Evolutionary conservation across 1,140 invertebrate genomes (phyloP).

Genomic region (Platyscapa corneri): DNA sequence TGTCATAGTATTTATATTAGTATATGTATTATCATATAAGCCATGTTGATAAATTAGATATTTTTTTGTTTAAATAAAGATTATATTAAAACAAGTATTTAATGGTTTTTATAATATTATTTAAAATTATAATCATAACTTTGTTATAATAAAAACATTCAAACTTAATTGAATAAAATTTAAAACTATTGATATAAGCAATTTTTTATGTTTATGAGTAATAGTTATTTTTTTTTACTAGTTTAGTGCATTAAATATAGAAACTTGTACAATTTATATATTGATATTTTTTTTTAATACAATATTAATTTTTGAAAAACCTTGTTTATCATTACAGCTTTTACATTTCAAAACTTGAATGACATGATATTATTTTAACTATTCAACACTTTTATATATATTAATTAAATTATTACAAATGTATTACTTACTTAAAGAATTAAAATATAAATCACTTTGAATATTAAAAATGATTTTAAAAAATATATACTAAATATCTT

Average conservation of each 20-base stretch:
- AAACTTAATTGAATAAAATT: conserved; percentile 23
- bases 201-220: background rate
- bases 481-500: conserved; percentile 53
- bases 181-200: background rate
- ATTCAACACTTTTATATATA: background rate
- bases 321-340: conserved; percentile 20
- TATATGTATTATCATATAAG: too few relatives aligned
- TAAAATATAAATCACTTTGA: background rate
- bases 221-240: too few relatives aligned
- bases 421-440: too few relatives aligned
- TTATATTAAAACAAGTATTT: background rate
- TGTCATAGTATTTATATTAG: too few relatives aligned
- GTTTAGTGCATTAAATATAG: too few relatives aligned
- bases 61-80: too few relatives aligned
- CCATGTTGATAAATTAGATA: background rate
- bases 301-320: conserved; percentile 6
- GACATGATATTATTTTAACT: conserved; percentile 12
- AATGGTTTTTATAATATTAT: background rate
- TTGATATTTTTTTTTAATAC: background rate
- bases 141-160: conserved; percentile 10
- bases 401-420: background rate
- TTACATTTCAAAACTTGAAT: conserved; percentile 9
- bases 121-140: background rate
- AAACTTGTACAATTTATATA: too few relatives aligned
- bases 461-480: conserved; percentile 23